Evolutionary conservation across 1,140 invertebrate species (phyloP).

Genomic region (Sinonovacula constricta): DNA sequence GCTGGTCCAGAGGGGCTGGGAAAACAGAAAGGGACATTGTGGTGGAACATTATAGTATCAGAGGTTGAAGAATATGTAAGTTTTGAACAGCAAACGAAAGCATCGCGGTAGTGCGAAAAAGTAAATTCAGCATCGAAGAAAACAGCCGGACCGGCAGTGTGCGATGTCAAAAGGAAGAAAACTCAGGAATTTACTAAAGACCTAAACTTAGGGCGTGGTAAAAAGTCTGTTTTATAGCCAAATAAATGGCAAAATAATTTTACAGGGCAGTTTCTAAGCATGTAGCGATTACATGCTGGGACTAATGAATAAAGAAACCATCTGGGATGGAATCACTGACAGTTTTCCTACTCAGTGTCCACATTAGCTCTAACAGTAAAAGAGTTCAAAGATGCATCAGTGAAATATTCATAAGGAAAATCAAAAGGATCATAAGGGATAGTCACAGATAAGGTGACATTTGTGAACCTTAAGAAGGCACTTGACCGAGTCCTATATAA

Average conservation of each 20-base stretch:
- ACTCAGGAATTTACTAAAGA: not conserved
- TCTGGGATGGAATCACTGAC: not conserved
- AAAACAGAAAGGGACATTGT: not conserved
- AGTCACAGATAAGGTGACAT: slow-evolving; percentile 20
- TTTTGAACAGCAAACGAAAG: not conserved
- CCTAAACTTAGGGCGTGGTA: not conserved
- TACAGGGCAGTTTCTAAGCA: not conserved
- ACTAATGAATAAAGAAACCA: not conserved
- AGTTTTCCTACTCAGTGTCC: not conserved
- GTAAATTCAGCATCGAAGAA: not conserved
- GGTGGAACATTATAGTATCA: not conserved
- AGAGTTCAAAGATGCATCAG: not conserved
- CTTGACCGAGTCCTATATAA: slow-evolving; percentile 20
- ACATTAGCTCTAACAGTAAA: not conserved
- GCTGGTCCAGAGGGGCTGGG: not conserved
- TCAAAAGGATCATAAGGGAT: slow-evolving; percentile 14
- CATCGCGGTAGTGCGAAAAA: not conserved
- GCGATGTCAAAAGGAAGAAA: not conserved
- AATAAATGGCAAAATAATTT: not conserved
- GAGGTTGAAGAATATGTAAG: not conserved
- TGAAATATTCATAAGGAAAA: slow-evolving; percentile 22
- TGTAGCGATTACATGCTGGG: not conserved
- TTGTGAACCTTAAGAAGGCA: slow-evolving; percentile 27
- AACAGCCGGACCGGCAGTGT: not conserved
- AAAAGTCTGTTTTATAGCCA: not conserved